These are phyloP conservation scores for Ornithoptera priamus DNA, from an alignment of 2,888 invertebrate genomes.

Conservation along the genomic window DNA sequence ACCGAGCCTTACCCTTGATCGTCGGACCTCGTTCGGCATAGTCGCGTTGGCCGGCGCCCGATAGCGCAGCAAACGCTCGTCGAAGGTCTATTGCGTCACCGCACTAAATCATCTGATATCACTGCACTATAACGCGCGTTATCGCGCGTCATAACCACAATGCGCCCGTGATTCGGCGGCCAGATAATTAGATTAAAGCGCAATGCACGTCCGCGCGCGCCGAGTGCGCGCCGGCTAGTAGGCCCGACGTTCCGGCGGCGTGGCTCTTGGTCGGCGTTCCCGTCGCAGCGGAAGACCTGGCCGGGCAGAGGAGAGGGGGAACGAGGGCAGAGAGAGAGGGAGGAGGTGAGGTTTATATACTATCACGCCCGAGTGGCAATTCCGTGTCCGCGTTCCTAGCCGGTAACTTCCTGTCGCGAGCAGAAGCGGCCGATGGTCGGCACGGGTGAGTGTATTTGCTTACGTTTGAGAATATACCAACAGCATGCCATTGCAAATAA, in stretches of 20 bases:
- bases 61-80: conserved; percentile 37
- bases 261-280: conserved; percentile 29
- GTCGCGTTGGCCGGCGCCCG: conserved; percentile 38
- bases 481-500: conserved; percentile 1
- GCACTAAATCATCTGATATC: conserved; percentile 24
- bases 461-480: not conserved
- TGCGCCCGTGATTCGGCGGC: not conserved
- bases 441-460: conserved; percentile 12
- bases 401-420: conserved; percentile 30
- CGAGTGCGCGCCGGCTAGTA: conserved; percentile 47
- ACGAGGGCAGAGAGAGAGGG: too few species aligned
- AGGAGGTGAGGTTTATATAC: not conserved
- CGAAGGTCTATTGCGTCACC: conserved; percentile 31
- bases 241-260: conserved; percentile 24
- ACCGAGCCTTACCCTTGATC: conserved; percentile 53
- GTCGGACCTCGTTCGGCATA: conserved; percentile 60
- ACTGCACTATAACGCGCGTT: conserved; percentile 27
- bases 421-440: conserved; percentile 34
- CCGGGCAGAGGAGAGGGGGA: too few species aligned
- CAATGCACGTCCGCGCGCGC: conserved; percentile 45
- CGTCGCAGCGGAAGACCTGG: conserved; percentile 8
- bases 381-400: conserved; percentile 49
- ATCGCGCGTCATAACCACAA: conserved; percentile 24
- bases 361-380: conserved; percentile 31
- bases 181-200: conserved; percentile 13